Evolutionary conservation across 1,140 invertebrate genomes (phyloP), one percentile per base, ranked within the genome.

Genomic region (Cyclina sinensis): DNA sequence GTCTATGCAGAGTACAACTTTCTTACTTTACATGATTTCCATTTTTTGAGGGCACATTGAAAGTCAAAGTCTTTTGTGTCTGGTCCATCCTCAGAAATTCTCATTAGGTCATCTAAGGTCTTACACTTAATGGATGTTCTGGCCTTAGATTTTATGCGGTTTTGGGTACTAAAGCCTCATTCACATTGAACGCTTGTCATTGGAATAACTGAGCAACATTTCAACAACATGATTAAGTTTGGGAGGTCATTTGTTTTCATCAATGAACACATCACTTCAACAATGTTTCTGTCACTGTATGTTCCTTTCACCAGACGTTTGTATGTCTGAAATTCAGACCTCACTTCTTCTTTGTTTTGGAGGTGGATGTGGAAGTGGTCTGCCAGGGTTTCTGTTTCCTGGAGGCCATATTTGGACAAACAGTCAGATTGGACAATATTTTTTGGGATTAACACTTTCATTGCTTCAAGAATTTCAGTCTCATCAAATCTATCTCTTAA

Each of bases 31-130:
- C 18, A 21, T 37, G 21, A 5, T 35, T 70, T 90, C 48, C 76
- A 83, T 46, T 37, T 82, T 30, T 62, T 39, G 24, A 76, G 51
- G 35, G 84, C 84, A 39, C 65, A 21, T 21, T n/a, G 21, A 48
- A 86, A 76, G 70, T 76, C 83, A 76, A 84, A 84, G 16, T 76
- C 27, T 57, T 30, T 43, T 30, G 57, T 24, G 18, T n/a, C 39
- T 39, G 70, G 68, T 4, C 83, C 83, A 57, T 86, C 70, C 30
- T 86, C 83, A 39, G 83, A 86, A 32, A 86, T 74, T 14, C 83
- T 30, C 83, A 86, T 57, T 37, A 86, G 46, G 59, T 86, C 70
- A 76, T 86, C 70, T 16, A 86, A 24, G 14, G 83, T 43, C 30
- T 73, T 74, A 27, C 24, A 18, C 0, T 76, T 86, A 4, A 76